Evolutionary conservation across 2,797 vertebrate genomes (phyloP).

Genomic region (Fratercula arctica): DNA sequence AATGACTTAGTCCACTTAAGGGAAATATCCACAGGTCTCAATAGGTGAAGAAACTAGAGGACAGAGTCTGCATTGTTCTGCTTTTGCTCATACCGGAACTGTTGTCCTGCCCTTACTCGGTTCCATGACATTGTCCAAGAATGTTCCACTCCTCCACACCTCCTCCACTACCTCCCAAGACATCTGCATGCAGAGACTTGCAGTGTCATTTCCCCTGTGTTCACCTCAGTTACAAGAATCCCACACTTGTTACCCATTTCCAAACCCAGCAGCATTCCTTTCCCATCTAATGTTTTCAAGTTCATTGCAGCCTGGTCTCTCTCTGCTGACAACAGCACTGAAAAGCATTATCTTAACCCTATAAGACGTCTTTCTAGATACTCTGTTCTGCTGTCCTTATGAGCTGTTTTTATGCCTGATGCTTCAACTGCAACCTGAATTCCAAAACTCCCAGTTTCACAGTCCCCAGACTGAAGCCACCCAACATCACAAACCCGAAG

Average conservation of each 20-base stretch:
- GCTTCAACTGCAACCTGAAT: not conserved
- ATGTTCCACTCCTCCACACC: not conserved
- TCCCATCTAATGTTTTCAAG: not conserved
- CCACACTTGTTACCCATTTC: not conserved
- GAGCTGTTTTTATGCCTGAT: not conserved
- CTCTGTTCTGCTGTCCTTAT: not conserved
- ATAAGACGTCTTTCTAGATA: not conserved
- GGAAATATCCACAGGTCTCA: not conserved
- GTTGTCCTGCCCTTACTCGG: not conserved
- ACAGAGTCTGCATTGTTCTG: not conserved
- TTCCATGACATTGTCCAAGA: not conserved
- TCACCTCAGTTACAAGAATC: not conserved
- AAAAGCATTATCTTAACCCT: slow-evolving; percentile 20
- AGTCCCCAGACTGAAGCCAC: not conserved
- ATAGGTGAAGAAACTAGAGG: not conserved
- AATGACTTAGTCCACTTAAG: not conserved
- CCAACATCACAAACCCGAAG: not conserved
- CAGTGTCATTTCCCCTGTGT: not conserved
- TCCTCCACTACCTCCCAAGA: not conserved
- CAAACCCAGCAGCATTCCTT: not conserved
- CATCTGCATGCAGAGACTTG: not conserved
- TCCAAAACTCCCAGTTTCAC: not conserved
- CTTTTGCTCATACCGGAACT: not conserved
- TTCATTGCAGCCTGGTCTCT: not conserved
- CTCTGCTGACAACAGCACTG: not conserved